These are phyloP conservation scores for Drosophila littoralis DNA, from an alignment of 1,140 invertebrate genomes.

Conservation along the genomic window DNA sequence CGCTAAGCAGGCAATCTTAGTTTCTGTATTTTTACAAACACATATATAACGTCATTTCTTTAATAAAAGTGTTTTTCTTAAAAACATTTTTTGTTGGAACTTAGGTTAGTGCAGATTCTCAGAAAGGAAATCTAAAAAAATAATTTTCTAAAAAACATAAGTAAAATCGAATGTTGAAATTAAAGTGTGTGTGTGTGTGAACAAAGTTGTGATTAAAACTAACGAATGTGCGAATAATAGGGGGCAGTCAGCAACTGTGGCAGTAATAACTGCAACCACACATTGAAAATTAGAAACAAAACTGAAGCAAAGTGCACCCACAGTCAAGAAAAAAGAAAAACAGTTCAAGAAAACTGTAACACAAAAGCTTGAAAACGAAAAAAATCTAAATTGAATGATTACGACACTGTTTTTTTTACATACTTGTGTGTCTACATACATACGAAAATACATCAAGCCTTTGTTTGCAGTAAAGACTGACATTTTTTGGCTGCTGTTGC, in stretches of 20 bases:
- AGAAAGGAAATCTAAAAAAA: conserved; percentile 28
- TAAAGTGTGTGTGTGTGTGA: conserved; percentile 45
- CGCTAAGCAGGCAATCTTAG: neutral
- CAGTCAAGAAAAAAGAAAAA: conserved; percentile 17
- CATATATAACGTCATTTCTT: conserved; percentile 5
- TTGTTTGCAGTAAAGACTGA: conserved; percentile 65
- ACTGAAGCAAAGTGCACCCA: conserved; percentile 39
- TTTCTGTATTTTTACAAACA: neutral
- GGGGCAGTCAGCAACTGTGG: neutral
- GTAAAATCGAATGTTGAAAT: conserved; percentile 57
- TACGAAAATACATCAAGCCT: conserved; percentile 33
- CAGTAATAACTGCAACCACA: conserved; percentile 13
- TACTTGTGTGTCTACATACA: conserved; percentile 21
- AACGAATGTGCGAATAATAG: conserved; percentile 57
- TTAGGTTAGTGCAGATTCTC: conserved; percentile 11
- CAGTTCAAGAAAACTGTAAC: conserved; percentile 57
- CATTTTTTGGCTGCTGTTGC: conserved; percentile 48
- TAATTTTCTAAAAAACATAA: conserved; percentile 18
- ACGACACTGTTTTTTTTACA: conserved; percentile 67
- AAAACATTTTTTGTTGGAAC: conserved; percentile 15
- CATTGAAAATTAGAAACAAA: conserved; percentile 46
- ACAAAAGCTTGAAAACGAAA: conserved; percentile 57
- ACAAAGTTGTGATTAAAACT: conserved; percentile 39
- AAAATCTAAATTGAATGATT: conserved; percentile 73
- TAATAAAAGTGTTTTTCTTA: conserved; percentile 20